Conservation (phyloP, 2,888 invertebrate species). For the Rambutsinella grinnellia region DNA sequence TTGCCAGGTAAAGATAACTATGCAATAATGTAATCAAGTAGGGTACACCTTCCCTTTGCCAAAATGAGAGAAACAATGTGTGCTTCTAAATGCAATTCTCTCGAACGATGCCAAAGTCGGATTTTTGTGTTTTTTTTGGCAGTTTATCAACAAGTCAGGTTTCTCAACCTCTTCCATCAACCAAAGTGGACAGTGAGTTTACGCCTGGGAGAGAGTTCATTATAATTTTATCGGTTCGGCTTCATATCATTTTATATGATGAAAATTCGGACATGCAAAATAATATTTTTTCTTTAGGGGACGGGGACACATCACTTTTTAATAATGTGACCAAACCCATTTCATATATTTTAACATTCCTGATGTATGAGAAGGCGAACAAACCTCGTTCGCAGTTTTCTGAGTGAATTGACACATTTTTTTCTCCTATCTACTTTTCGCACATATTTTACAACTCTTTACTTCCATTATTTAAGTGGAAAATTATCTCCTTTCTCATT, state of each 20-base stretch:
- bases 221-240: background rate
- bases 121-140: background rate
- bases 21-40: background rate
- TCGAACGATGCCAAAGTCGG: background rate
- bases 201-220: background rate
- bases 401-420: background rate
- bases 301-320: background rate
- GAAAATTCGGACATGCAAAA: background rate
- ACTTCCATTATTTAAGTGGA: background rate
- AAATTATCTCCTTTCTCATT: background rate
- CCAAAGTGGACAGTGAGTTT: background rate
- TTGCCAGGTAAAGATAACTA: background rate
- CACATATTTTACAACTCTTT: background rate
- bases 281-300: background rate
- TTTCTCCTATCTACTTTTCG: background rate
- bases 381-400: background rate
- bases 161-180: background rate
- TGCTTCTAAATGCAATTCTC: no score
- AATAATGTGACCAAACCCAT: background rate
- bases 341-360: background rate
- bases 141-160: background rate
- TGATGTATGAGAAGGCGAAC: no score
- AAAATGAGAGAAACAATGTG: background rate
- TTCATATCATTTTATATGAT: background rate
- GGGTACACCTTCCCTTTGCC: background rate